phyloP scores from a whole-genome alignment of 2,113 vertebrate genomes.

The Shinisaurus crocodilurus region DNA sequence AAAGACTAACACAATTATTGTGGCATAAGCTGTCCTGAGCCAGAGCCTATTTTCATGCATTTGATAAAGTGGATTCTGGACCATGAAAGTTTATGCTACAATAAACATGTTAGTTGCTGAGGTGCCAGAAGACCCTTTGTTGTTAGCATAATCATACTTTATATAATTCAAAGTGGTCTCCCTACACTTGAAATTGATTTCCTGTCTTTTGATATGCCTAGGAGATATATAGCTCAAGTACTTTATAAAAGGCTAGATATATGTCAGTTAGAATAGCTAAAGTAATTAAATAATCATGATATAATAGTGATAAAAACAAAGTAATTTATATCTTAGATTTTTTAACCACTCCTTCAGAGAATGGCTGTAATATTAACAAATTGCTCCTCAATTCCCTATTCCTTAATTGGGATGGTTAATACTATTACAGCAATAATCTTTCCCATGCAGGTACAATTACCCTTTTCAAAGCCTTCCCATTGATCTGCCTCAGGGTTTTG shows the following conservation, averaged over 20 bases:
- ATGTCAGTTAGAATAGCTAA: not conserved
- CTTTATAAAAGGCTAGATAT: not conserved
- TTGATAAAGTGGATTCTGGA: not conserved
- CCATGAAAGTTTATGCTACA: not conserved
- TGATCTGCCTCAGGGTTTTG: slow-evolving; percentile 64
- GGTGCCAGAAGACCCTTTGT: not conserved
- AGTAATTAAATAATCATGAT: slow-evolving; percentile 23
- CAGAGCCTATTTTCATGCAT: not conserved
- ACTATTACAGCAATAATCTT: slow-evolving; percentile 64
- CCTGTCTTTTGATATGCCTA: not conserved
- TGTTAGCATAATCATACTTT: not conserved
- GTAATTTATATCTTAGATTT: slow-evolving; percentile 24
- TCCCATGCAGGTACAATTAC: slow-evolving; percentile 64
- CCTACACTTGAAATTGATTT: not conserved
- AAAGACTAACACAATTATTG: not conserved
- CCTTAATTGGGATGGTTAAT: slow-evolving; percentile 64
- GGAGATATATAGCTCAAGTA: not conserved
- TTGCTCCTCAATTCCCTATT: slow-evolving; percentile 34
- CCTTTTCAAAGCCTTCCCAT: slow-evolving; percentile 63
- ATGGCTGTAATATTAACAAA: slow-evolving; percentile 52
- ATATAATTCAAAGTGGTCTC: not conserved
- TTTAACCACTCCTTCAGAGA: slow-evolving; percentile 40
- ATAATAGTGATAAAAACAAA: slow-evolving; percentile 18
- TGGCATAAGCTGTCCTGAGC: not conserved
- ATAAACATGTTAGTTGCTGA: not conserved